These are phyloP conservation scores for Hesperia comma DNA, from an alignment of 2,888 invertebrate genomes.

Conservation along the genomic window DNA sequence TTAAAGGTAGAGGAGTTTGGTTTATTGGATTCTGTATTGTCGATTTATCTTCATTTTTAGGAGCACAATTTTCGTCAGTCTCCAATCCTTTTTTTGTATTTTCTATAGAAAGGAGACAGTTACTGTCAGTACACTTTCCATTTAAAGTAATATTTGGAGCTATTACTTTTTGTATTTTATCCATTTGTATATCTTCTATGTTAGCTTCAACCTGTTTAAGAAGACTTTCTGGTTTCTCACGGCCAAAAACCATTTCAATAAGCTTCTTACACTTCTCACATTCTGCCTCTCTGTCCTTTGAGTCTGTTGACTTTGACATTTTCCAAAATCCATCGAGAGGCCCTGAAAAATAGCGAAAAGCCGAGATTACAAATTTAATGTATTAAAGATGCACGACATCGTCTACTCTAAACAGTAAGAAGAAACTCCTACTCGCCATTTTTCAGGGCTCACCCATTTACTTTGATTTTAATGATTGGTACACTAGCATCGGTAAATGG, in stretches of 20 bases:
- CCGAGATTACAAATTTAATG: neutral
- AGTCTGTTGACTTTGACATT: conserved; percentile 29
- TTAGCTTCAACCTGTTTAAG: conserved; percentile 29
- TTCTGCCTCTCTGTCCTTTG: conserved; percentile 36
- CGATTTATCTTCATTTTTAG: neutral
- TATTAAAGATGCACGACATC: neutral
- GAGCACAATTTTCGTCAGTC: neutral
- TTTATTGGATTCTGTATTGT: neutral
- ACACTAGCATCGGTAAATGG: too few relatives aligned
- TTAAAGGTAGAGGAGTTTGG: conserved; percentile 1
- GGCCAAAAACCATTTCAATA: conserved; percentile 47
- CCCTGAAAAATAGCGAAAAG: conserved; percentile 27
- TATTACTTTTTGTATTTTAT: conserved; percentile 15
- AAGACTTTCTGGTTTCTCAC: conserved; percentile 21
- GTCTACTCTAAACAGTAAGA: neutral
- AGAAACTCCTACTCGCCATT: conserved; percentile 8
- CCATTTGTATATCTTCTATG: conserved; percentile 16
- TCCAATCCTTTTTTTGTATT: neutral
- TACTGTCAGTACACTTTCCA: neutral
- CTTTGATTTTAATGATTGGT: too few relatives aligned
- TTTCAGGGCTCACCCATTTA: neutral
- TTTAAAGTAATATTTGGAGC: conserved; percentile 11
- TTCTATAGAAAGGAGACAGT: neutral
- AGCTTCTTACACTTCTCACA: conserved; percentile 47
- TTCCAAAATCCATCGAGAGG: conserved; percentile 31